phyloP scores from a whole-genome alignment of 2,888 invertebrate genomes.

The Lithophane ornitopus region DNA sequence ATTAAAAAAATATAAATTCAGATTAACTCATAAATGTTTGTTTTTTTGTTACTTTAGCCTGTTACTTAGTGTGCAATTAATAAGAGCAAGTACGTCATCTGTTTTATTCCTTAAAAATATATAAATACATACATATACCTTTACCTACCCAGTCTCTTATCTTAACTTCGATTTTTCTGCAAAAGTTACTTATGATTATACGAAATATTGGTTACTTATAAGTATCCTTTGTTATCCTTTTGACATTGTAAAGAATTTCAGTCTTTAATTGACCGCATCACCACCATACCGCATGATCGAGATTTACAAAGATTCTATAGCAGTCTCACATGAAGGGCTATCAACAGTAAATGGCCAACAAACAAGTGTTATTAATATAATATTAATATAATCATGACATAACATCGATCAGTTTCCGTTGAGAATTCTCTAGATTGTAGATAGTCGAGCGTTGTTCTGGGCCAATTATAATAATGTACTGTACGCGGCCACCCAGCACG shows the following conservation, averaged over 20 bases:
- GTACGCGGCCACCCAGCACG: constrained; percentile 83
- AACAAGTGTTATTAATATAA: constrained; percentile 69
- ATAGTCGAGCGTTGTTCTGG: constrained; percentile 76
- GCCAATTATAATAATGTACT: constrained; percentile 79
- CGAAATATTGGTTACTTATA: not conserved
- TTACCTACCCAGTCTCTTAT: not conserved
- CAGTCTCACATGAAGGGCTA: constrained; percentile 42
- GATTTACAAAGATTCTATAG: constrained; percentile 44
- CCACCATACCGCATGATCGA: constrained; percentile 27
- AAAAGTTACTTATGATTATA: not conserved
- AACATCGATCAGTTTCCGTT: constrained; percentile 74
- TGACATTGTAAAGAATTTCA: not conserved
- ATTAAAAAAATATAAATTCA: not conserved
- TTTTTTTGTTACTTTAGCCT: constrained; percentile 4
- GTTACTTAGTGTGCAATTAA: constrained; percentile 1
- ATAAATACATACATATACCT: not conserved
- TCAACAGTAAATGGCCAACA: constrained; percentile 51
- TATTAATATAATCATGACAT: constrained; percentile 70
- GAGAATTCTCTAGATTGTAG: constrained; percentile 77
- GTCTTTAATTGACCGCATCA: not conserved
- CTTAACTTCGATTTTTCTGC: not conserved
- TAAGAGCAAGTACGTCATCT: not conserved
- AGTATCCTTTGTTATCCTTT: not conserved
- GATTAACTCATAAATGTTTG: too few relatives aligned
- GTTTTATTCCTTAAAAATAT: too few relatives aligned